Evolutionary conservation across 35 echinoderm and acorn worm species (phyloP), one percentile per base, ranked within the genome.

Genomic region (Eucidaris tribuloides): DNA sequence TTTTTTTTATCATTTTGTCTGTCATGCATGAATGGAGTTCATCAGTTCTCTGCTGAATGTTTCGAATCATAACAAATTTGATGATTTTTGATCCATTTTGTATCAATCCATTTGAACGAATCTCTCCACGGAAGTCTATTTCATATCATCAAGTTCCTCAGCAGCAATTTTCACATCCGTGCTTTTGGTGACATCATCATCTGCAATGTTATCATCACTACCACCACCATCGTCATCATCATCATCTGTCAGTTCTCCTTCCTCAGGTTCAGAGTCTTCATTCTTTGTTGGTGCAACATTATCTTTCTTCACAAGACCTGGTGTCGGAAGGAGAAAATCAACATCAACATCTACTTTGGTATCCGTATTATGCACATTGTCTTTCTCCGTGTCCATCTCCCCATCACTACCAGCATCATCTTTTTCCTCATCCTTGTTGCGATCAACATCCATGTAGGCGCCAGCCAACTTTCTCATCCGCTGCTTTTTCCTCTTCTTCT

Each of bases 381-480:
- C 62, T 34, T 71, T 46, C 37, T 30, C 62, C 43, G 20, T 45
- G 7, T 13, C 19, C 19, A 24, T 22, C 42, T 42, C 31, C 27
- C 6, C 24, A 36, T 37, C 70, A 42, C 18, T 33, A 72, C 49
- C 25, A 27, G 49, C 59, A 18, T 58, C 79, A 14, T 76, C 57
- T 18, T 45, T 40, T n/a, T 62, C 34, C 58, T 82, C 55, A 58
- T 80, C 83, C 19, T 68, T 82, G 23, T 50, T 46, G 39, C 56
- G 40, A 42, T 84, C 27, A 25, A 66, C 63, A 7, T 40, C 78
- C 58, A 78, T 71, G 81, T 58, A 78, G 19, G 9, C 1, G n/a
- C 3, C 38, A 1, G 43, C 44, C 27, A 45, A 52, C 59, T 59
- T 58, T 71, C 81, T 97, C 28, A 63, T 92, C n/a, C 82, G 81